These are phyloP conservation scores for Nematostella vectensis DNA, from an alignment of 92 coral and sea anemone genomes.

Conservation along the genomic window DNA sequence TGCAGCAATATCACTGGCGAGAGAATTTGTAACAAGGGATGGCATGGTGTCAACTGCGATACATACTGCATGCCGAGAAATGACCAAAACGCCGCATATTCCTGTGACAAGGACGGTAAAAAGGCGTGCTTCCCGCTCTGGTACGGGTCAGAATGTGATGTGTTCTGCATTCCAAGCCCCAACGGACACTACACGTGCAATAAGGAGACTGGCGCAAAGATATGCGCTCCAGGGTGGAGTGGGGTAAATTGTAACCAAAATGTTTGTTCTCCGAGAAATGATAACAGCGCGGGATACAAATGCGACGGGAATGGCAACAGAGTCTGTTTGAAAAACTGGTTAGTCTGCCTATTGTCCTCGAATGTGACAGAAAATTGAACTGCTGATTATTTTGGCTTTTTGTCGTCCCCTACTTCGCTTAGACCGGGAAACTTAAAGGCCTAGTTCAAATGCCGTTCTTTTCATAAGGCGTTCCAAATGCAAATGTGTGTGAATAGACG, in stretches of 20 bases:
- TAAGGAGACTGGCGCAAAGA: neutral
- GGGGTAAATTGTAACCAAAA: neutral
- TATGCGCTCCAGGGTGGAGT: neutral
- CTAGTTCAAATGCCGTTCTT: no score
- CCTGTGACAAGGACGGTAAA: neutral
- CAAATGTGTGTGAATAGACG: no score
- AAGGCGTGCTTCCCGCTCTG: neutral
- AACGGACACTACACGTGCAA: neutral
- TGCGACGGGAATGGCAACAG: neutral
- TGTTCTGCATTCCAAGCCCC: neutral
- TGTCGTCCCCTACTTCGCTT: no score
- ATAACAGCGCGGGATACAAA: neutral
- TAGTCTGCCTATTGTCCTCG: neutral
- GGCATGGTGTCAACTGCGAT: constrained; percentile 3
- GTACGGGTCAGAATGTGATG: neutral
- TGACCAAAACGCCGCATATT: constrained; percentile 2
- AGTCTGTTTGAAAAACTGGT: neutral
- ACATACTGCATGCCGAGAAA: neutral
- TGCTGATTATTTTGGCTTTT: no score
- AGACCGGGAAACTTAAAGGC: no score
- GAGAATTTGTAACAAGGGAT: neutral
- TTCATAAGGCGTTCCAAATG: no score
- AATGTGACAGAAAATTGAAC: no score
- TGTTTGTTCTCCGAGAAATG: constrained; percentile 2
- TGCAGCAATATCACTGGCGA: constrained; percentile 5